Evolutionary conservation across 2,113 vertebrate species (phyloP).

Genomic region (Puntigrus tetrazona): DNA sequence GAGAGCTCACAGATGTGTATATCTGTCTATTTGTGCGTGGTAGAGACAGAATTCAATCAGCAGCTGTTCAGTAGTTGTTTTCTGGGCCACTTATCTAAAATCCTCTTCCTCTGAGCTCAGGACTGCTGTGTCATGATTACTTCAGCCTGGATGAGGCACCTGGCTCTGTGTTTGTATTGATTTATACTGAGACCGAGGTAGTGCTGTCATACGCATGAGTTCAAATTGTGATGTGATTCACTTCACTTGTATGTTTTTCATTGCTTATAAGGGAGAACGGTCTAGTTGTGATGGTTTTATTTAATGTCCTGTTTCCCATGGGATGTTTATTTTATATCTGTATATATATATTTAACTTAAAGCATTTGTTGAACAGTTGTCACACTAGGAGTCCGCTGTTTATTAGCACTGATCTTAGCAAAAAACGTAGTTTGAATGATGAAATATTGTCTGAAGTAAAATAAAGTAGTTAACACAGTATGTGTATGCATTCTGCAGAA

Average conservation of each 20-base stretch:
- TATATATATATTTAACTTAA: neutral
- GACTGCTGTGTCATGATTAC: slow-evolving; percentile 51
- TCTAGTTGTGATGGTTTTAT: neutral
- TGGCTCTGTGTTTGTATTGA: slow-evolving; percentile 21
- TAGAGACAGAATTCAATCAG: slow-evolving; percentile 47
- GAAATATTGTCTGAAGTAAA: neutral
- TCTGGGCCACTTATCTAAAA: neutral
- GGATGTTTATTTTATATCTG: neutral
- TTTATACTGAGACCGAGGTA: neutral
- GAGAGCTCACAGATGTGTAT: slow-evolving; percentile 1
- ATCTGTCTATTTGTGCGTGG: slow-evolving; percentile 6
- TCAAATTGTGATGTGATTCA: neutral
- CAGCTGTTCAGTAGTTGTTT: neutral
- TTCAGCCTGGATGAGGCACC: neutral
- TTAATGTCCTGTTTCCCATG: neutral
- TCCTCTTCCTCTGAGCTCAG: slow-evolving; percentile 20
- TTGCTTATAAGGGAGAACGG: neutral
- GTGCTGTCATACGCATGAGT: neutral
- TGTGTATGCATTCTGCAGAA: neutral
- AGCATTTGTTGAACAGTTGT: neutral
- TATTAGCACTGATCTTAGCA: neutral
- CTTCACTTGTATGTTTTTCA: neutral
- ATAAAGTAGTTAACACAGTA: neutral
- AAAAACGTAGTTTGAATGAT: neutral
- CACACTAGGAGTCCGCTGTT: neutral